Evolutionary conservation across 2,113 vertebrate species (phyloP).

Genomic region (Synchiropus splendidus): DNA sequence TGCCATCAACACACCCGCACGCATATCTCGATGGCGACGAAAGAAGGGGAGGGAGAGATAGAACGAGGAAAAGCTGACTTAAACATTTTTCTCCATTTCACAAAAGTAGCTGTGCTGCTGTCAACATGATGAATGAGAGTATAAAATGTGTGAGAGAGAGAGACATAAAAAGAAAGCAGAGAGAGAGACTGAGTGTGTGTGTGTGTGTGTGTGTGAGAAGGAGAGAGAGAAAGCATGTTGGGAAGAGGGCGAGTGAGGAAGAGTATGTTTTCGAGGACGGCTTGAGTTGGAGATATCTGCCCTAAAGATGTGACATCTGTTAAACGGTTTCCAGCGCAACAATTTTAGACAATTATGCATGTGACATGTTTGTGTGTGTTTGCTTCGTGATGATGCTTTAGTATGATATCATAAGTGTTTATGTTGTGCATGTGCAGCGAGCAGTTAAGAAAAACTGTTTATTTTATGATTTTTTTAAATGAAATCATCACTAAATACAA

Average conservation of each 20-base stretch:
- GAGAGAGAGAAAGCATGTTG: conserved; percentile 8
- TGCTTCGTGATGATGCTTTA: background rate
- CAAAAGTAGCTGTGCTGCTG: conserved; percentile 65
- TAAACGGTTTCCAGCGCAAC: conserved; percentile 7
- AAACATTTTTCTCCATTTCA: conserved; percentile 72
- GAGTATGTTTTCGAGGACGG: conserved; percentile 4
- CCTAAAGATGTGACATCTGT: conserved; percentile 23
- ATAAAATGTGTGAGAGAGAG: conserved; percentile 36
- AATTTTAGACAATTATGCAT: background rate
- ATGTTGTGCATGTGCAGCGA: too few relatives aligned
- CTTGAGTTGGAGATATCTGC: conserved; percentile 3
- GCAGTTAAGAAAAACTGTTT: too few relatives aligned
- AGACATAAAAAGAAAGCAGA: conserved; percentile 6
- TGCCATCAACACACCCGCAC: background rate
- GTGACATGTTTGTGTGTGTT: background rate
- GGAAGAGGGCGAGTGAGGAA: conserved; percentile 3
- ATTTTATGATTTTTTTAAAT: too few relatives aligned
- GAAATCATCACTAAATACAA: too few relatives aligned
- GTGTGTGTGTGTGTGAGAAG: conserved; percentile 15
- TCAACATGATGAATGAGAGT: conserved; percentile 69
- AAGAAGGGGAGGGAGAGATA: conserved; percentile 34
- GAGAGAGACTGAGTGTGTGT: conserved; percentile 5
- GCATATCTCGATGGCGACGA: conserved; percentile 22
- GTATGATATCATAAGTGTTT: too few relatives aligned
- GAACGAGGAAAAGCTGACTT: conserved; percentile 66